phyloP scores from a whole-genome alignment of 2,888 invertebrate genomes.

The Pseudolycoriella hygida region DNA sequence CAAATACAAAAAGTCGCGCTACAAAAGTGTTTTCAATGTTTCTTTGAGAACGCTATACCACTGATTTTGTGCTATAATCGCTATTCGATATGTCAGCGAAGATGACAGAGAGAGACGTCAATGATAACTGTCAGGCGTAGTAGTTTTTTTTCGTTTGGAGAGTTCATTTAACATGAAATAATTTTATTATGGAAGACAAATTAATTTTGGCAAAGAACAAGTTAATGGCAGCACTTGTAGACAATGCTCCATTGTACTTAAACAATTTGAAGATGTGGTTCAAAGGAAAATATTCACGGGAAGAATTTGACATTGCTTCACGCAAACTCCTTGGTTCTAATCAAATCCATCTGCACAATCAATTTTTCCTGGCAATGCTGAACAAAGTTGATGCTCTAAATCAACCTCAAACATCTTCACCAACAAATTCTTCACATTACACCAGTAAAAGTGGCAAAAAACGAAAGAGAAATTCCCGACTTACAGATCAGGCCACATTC shows the following conservation, averaged over 20 bases:
- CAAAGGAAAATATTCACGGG: conserved; percentile 53
- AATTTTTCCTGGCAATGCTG: conserved; percentile 61
- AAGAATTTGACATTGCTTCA: conserved; percentile 68
- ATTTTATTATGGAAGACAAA: conserved; percentile 17
- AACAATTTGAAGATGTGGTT: conserved; percentile 61
- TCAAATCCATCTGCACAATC: conserved; percentile 68
- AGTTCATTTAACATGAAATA: too few species aligned
- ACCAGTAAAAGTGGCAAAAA: background rate
- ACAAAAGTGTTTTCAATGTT: too few species aligned
- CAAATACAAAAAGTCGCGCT: too few species aligned
- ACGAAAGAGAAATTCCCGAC: conserved; percentile 1
- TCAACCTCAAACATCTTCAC: conserved; percentile 14
- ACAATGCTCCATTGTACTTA: conserved; percentile 51
- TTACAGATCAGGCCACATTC: conserved; percentile 36
- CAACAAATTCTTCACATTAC: conserved; percentile 1
- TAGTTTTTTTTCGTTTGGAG: too few species aligned
- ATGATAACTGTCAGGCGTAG: too few species aligned
- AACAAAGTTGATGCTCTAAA: conserved; percentile 43
- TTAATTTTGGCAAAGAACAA: conserved; percentile 21
- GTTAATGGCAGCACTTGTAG: conserved; percentile 35
- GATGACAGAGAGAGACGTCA: too few species aligned
- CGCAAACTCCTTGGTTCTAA: conserved; percentile 52
- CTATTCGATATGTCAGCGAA: too few species aligned
- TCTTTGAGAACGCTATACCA: too few species aligned
- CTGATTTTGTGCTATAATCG: too few species aligned